Evolutionary conservation across 2,113 vertebrate species (phyloP), one percentile per base, ranked within the genome.

Genomic region (Parus major): DNA sequence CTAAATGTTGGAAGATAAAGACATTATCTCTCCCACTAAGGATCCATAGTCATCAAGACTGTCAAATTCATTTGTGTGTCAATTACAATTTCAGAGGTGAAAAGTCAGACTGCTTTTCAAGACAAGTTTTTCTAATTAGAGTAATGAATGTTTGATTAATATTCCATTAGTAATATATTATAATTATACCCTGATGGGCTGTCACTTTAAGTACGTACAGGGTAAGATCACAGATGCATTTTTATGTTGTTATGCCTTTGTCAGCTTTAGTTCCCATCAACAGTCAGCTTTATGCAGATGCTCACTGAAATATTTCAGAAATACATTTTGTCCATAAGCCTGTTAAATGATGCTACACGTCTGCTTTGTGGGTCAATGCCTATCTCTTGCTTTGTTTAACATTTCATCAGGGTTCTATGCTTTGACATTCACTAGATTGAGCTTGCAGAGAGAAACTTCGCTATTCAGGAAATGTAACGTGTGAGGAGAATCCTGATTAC

Each of bases 31-130:
- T 96, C 49, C 53, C 46, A 76, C 69, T 46, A 82, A 71, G 69
- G 80, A 52, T 61, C 71, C 47, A 2, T 15, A 61, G 57, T 90
- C 10, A 0, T 83, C 71, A 65, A 66, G 52, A 59, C 79, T 77
- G 50, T 82, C 81, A 88, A 1, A 88, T 82, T 63, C 49, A 42
- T 92, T 90, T 88, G 66, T 65, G 66, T 88, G 88, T 94, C 80
- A 93, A 9, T 88, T 88, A 31, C 24, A 47, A 68, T 86, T 95
- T 68, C 61, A 93, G 63, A 81, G 94, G 90, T 92, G 85, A 96
- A 84, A 95, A 97, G 94, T 95, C 82, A 75, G 77, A 57, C 39
- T 82, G 72, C 57, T 69, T 93, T 91, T 91, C 69, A 49, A 94
- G 50, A 55, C 36, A 69, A 61, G 31, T 52, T 94, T 95, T 93